A percentile compares a stretch with the other conserved stretches of the same genome.
These are phyloP conservation scores for Stigmatopora nigra DNA, from an alignment of 2,113 vertebrate genomes.

Conservation along the genomic window DNA sequence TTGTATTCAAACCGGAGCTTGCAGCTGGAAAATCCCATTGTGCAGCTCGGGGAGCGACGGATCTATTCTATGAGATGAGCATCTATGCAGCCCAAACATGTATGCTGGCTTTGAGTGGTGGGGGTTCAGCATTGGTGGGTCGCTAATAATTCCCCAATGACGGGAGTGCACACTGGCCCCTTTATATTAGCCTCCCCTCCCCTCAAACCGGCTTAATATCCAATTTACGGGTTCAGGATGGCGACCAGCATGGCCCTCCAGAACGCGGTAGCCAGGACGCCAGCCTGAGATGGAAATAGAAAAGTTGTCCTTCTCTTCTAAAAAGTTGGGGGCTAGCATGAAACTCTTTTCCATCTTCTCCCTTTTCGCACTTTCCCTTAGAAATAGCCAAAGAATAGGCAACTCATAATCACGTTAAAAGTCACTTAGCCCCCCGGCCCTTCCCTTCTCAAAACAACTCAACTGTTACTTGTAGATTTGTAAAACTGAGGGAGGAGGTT, in stretches of 20 bases:
- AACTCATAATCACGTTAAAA: conserved; percentile 36
- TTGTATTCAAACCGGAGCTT: conserved; percentile 68
- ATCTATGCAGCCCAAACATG: conserved; percentile 64
- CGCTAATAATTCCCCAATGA: conserved; percentile 70
- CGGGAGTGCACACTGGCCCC: conserved; percentile 69
- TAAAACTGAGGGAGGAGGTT: conserved; percentile 8
- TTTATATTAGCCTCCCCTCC: conserved; percentile 61
- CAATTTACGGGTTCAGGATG: conserved; percentile 73
- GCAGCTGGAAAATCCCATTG: conserved; percentile 74
- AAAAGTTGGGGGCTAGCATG: conserved; percentile 71
- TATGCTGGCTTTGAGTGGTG: conserved; percentile 9
- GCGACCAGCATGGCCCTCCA: conserved; percentile 65
- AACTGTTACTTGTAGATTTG: conserved; percentile 34
- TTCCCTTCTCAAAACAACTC: conserved; percentile 30
- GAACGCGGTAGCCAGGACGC: conserved; percentile 68
- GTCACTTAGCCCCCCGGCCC: not conserved
- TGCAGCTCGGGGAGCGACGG: conserved; percentile 69
- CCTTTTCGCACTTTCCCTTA: conserved; percentile 52
- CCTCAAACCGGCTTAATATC: conserved; percentile 59
- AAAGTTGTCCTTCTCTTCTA: conserved; percentile 67
- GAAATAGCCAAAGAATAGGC: conserved; percentile 50
- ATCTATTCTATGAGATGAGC: conserved; percentile 72
- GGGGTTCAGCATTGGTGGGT: conserved; percentile 16
- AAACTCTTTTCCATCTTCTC: conserved; percentile 52
- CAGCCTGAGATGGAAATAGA: conserved; percentile 69